Evolutionary conservation across 2,888 invertebrate genomes (phyloP), one percentile per base, ranked within the genome.

Genomic region (Tribolium freemani): DNA sequence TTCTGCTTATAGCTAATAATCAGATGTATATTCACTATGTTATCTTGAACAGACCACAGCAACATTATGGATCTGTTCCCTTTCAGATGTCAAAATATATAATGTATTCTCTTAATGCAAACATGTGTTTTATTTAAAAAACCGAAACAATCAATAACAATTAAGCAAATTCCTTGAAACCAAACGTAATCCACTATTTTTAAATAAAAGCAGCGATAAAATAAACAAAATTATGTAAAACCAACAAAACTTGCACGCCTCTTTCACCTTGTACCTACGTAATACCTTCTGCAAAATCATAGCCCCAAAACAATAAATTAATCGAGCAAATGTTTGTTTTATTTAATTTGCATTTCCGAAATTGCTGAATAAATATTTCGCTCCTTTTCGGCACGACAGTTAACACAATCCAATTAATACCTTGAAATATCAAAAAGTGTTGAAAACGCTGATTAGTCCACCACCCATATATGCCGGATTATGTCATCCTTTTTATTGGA

Each of bases 71-170:
- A 73, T 78, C 76, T 80, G 81, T 80, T 80, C 79, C 77, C 74
- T 78, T 76, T 79, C 77, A 80, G 75, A 77, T 80, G 79, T 81
- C 78, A 78, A 81, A 84, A 79, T 81, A 80, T 83, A 80, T 79
- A 79, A 83, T 83, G 84, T 85, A 84, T 84, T 84, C 85, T 84
- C 84, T 84, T 84, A 84, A 84, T 83, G 85, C 84, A 84, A 68
- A 74, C 46, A 67, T 71, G 76, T 72, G 66, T 77, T 80, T 78
- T 74, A 78, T 76, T 80, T 38, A 38, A 38, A 38, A 26, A 26
- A 26, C 26, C 26, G 16, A 26, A 26, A 5, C 26, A 26, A 26
- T 26, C 26, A 26, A 26, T 26, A 26, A 26, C 3, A 26, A 26
- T 26, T 1, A 26, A 5, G 26, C 26, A 26, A 26, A 3, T 26